Evolutionary conservation across 2,888 invertebrate genomes (phyloP).

Genomic region (Graphium colonna): DNA sequence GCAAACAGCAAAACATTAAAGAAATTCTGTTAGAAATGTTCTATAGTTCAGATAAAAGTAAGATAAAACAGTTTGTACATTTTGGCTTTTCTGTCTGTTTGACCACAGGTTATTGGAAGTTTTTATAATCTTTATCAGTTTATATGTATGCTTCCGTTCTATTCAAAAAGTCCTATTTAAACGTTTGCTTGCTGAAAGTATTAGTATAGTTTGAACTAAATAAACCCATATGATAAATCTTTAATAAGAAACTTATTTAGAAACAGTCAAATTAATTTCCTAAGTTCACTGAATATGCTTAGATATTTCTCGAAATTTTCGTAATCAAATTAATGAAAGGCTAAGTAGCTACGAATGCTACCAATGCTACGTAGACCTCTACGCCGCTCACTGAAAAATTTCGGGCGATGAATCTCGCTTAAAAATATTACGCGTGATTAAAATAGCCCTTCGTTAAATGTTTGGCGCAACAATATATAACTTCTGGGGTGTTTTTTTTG

Average conservation of each 20-base stretch:
- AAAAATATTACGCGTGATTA: conserved; percentile 11
- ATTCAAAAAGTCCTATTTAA: too few relatives aligned
- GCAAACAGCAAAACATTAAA: too few relatives aligned
- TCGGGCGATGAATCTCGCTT: conserved; percentile 14
- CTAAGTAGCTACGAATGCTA: neutral
- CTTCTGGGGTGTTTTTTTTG: conserved; percentile 6
- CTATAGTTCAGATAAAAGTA: too few relatives aligned
- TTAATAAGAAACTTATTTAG: neutral
- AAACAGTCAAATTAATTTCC: neutral
- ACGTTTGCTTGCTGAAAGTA: neutral
- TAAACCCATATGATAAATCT: neutral
- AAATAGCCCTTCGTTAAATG: conserved; percentile 13
- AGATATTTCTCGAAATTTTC: neutral
- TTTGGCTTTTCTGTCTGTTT: too few relatives aligned
- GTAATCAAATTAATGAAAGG: neutral
- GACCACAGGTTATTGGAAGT: too few relatives aligned
- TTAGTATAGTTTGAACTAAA: neutral
- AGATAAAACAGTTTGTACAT: too few relatives aligned
- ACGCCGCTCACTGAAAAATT: too few relatives aligned
- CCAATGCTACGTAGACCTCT: neutral
- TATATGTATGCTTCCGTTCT: too few relatives aligned
- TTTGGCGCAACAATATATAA: conserved; percentile 10
- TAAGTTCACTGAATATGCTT: neutral
- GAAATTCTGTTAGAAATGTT: too few relatives aligned
- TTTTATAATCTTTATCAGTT: too few relatives aligned